phyloP scores from a whole-genome alignment of 2,113 vertebrate genomes.

The Tympanuchus pallidicinctus region DNA sequence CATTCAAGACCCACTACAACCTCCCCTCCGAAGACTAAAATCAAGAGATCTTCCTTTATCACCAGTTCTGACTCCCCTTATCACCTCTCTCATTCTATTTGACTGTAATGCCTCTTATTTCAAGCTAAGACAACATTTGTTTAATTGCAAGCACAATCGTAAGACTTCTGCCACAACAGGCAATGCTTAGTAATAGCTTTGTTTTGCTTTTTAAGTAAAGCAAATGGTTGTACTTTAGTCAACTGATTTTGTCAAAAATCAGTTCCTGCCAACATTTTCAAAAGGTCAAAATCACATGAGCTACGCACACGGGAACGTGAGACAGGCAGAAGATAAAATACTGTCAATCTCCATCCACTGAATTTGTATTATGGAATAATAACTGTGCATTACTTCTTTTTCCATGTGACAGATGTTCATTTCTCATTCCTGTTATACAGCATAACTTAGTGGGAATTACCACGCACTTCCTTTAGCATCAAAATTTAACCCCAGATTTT shows the following conservation, averaged over 20 bases:
- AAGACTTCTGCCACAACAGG: background rate
- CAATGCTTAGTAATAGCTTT: constrained; percentile 4
- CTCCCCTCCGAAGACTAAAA: background rate
- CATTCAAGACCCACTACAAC: background rate
- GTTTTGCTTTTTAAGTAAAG: constrained; percentile 40
- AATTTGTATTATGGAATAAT: background rate
- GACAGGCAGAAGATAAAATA: constrained; percentile 13
- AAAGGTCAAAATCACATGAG: background rate
- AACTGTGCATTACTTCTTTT: background rate
- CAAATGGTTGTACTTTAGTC: background rate
- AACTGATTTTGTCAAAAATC: constrained; percentile 18
- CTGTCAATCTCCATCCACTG: constrained; percentile 1
- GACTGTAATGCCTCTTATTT: background rate
- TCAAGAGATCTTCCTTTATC: background rate
- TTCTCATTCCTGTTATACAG: background rate
- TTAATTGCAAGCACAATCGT: background rate
- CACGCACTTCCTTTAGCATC: background rate
- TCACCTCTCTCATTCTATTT: background rate
- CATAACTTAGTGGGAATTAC: background rate
- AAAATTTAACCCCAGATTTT: constrained; percentile 8
- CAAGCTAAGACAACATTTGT: background rate
- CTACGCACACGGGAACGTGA: background rate
- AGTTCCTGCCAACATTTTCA: constrained; percentile 22
- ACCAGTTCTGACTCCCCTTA: background rate
- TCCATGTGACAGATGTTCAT: constrained; percentile 13